Base-by-base conservation (phyloP, 2,888 invertebrate genomes). In the Leptura quadrifasciata region DNA sequence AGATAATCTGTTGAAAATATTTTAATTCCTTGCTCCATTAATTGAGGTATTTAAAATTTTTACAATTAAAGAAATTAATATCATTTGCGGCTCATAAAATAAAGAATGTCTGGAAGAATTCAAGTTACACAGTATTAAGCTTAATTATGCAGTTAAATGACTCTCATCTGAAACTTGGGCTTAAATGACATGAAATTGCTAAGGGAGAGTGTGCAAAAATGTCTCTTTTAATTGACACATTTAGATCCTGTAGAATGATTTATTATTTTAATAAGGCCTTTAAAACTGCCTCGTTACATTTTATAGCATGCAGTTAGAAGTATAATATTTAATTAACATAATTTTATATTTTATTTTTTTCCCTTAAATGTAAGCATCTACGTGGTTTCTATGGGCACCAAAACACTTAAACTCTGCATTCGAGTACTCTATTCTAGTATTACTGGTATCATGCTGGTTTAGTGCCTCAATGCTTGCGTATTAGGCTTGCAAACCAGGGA, bases 61-160 rank as follows among this genome's bases (percentile, higher is more conserved):
- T 9, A 60, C 24, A 60, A 60, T 35, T 63, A 35, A 10, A 17
- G 15, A 63, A 63, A 18, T 63, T 35, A 31, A 31, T 31, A n/a
- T n/a, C 27, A 61, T 27, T 21, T 64, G 35, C 47, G 47, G 21
- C 12, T 52, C 17, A 9, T 63, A 18, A 24, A 24, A 65, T 21
- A 65, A 52, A 52, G 47, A 65, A 60, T 35, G 8, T 24, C 39
- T 39, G 35, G 18, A 35, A 52, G 61, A 31, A 18, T 70, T 71
- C 27, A 9, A 60, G 31, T 24, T 47, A 6, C 47, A 57, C 71
- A 71, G 71, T 47, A 24, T 61, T 61, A 60, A 47, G 71, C 61
- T 71, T 71, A 71, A 71, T 71, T 71, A 71, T 61, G 71, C 27
- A 61, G 71, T 61, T 71, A 71, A 71, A 61, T 61, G 71, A 61